A percentile compares a stretch with the other conserved stretches of the same genome.
phyloP scores from a whole-genome alignment of 2,888 invertebrate genomes.

The Cacoxenus indagator region DNA sequence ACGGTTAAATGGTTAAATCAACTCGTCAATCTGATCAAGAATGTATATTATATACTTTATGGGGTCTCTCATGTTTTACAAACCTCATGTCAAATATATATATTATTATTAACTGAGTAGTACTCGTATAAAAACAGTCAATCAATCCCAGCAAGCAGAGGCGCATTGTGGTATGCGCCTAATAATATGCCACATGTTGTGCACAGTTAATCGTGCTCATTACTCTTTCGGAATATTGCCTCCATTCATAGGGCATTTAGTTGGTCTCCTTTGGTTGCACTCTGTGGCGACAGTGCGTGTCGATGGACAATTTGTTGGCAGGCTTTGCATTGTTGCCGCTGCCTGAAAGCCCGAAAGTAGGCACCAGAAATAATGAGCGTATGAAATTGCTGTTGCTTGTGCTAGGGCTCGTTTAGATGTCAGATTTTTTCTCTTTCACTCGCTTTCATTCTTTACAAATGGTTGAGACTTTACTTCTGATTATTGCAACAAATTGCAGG shows the following conservation, averaged over 20 bases:
- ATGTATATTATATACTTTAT: too few species aligned
- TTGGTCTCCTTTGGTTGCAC: not conserved
- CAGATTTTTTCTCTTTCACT: too few species aligned
- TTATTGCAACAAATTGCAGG: constrained; percentile 20
- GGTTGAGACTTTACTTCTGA: constrained; percentile 9
- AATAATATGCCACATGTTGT: constrained; percentile 27
- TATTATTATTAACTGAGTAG: too few species aligned
- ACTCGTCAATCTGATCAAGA: too few species aligned
- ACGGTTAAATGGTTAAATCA: too few species aligned
- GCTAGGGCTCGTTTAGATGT: too few species aligned
- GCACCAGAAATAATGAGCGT: not conserved
- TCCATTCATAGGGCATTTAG: constrained; percentile 1
- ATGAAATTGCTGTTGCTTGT: not conserved
- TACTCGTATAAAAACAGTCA: too few species aligned
- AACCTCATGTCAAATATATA: too few species aligned
- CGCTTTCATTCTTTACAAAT: not conserved
- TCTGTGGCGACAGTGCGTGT: not conserved
- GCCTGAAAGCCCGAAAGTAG: too few species aligned
- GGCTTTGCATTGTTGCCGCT: not conserved
- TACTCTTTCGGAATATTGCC: constrained; percentile 19
- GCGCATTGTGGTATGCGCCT: constrained; percentile 5
- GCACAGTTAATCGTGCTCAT: constrained; percentile 27
- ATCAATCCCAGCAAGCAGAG: not conserved
- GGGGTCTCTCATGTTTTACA: too few species aligned
- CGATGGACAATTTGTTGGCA: not conserved